These are phyloP conservation scores for Acanthiza pusilla DNA, from an alignment of 2,797 vertebrate species.

Conservation along the genomic window DNA sequence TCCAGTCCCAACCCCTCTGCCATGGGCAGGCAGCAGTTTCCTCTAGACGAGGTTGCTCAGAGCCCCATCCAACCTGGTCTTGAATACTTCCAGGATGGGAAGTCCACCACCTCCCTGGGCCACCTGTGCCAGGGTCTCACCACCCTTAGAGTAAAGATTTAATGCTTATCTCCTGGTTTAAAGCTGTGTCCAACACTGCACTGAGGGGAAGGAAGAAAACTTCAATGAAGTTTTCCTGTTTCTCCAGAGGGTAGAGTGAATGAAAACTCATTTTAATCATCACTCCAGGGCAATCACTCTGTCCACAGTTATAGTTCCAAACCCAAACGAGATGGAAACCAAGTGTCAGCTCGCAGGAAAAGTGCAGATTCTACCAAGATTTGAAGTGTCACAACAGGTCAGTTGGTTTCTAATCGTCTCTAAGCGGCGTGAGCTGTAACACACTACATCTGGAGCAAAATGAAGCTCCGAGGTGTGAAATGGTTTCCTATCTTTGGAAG, in stretches of 20 bases:
- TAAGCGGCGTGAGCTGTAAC: not conserved
- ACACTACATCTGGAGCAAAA: not conserved
- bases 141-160: not conserved
- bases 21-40: not conserved
- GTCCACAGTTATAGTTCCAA: not conserved
- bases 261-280: not conserved
- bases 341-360: not conserved
- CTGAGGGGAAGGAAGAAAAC: not conserved
- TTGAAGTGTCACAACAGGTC: not conserved
- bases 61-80: not conserved
- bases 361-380: conserved; percentile 15
- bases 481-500: conserved; percentile 36
- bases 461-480: conserved; percentile 38
- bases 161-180: not conserved
- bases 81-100: not conserved
- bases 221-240: not conserved
- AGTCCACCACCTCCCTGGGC: not conserved
- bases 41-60: not conserved
- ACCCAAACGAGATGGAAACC: not conserved
- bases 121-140: not conserved
- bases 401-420: not conserved
- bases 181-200: not conserved
- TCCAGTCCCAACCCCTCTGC: not conserved
- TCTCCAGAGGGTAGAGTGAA: not conserved
- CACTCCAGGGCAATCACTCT: not conserved